Evolutionary conservation across 1,140 invertebrate species (phyloP).

Genomic region (Sinonovacula constricta): DNA sequence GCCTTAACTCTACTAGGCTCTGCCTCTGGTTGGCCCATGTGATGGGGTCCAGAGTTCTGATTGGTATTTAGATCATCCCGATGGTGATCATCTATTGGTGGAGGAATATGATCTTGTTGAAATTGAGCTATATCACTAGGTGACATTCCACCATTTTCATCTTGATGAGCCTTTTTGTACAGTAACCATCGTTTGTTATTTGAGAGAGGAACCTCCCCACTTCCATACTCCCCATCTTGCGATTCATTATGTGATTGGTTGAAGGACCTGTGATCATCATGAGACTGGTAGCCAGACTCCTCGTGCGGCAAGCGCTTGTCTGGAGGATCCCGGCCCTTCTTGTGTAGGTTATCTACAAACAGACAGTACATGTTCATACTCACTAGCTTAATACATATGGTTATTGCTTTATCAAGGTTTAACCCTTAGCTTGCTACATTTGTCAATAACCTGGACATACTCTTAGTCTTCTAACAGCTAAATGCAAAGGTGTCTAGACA

Average conservation of each 20-base stretch:
- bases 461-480: too few relatives aligned
- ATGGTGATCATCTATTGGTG: background rate
- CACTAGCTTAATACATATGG: too few relatives aligned
- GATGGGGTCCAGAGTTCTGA: conserved; percentile 36
- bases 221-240: conserved; percentile 29
- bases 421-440: too few relatives aligned
- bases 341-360: conserved; percentile 45
- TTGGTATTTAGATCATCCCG: conserved; percentile 18
- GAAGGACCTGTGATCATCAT: conserved; percentile 35
- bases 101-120: background rate
- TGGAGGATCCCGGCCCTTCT: conserved; percentile 43
- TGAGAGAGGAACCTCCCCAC: conserved; percentile 49
- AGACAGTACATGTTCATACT: background rate
- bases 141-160: conserved; percentile 75
- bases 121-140: background rate
- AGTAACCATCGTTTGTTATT: conserved; percentile 84
- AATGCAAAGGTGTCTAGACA: too few relatives aligned
- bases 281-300: conserved; percentile 66
- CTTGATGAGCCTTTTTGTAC: conserved; percentile 80
- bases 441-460: too few relatives aligned
- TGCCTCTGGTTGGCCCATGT: too few relatives aligned
- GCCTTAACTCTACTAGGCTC: conserved; percentile 50
- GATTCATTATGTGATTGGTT: conserved; percentile 46
- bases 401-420: too few relatives aligned
- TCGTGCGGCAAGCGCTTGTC: conserved; percentile 23